These are phyloP conservation scores for Paradoxurus hermaphroditus DNA, from an alignment of 2,113 vertebrate species.

Conservation along the genomic window DNA sequence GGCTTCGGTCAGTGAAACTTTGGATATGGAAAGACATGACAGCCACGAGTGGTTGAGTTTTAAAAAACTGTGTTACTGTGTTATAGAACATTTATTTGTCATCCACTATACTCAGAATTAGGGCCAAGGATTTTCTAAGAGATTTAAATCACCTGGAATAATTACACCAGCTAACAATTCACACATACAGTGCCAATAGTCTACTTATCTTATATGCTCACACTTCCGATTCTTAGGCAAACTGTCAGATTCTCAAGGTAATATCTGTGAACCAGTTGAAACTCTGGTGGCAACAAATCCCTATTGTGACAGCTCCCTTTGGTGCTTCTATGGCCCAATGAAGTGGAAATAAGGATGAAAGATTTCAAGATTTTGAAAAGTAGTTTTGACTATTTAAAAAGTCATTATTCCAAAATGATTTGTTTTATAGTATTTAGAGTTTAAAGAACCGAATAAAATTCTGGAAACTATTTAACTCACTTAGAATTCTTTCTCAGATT, in stretches of 20 bases:
- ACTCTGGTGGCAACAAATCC: neutral
- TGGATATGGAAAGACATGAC: neutral
- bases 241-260: slow-evolving; percentile 30
- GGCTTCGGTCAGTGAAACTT: neutral
- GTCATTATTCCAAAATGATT: slow-evolving; percentile 12
- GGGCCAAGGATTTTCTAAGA: neutral
- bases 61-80: neutral
- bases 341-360: slow-evolving; percentile 43
- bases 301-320: slow-evolving; percentile 41
- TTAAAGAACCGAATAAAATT: neutral
- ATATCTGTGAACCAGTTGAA: neutral
- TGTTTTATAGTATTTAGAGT: neutral
- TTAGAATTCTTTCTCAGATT: neutral
- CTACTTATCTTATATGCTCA: neutral
- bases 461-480: neutral
- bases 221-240: slow-evolving; percentile 38
- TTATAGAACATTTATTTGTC: neutral
- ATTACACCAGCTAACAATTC: neutral
- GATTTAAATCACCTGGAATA: slow-evolving; percentile 21
- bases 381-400: slow-evolving; percentile 30
- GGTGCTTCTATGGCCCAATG: neutral
- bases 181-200: neutral
- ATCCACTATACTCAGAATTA: neutral
- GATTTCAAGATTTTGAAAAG: slow-evolving; percentile 39
- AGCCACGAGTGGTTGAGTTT: neutral